These are phyloP conservation scores for Archivesica marissinica DNA, from an alignment of 1,140 invertebrate species.

Conservation along the genomic window DNA sequence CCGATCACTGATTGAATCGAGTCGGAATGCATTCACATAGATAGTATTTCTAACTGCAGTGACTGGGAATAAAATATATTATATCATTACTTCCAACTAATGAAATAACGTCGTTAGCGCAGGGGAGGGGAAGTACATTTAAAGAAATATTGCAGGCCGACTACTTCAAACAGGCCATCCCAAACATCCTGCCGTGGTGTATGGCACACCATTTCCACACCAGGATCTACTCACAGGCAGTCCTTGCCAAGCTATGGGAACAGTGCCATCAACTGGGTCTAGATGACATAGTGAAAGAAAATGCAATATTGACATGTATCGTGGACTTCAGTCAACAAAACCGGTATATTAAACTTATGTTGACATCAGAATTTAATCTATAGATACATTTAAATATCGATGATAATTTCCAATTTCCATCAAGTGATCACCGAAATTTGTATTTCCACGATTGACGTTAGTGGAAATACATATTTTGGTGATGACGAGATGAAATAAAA, in stretches of 20 bases:
- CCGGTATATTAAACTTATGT: too few relatives aligned
- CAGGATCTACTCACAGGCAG: slow-evolving; percentile 51
- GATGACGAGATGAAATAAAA: not conserved
- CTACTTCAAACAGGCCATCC: slow-evolving; percentile 35
- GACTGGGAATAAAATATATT: too few relatives aligned
- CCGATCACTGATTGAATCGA: too few relatives aligned
- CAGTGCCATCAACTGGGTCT: slow-evolving; percentile 32
- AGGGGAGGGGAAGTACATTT: too few relatives aligned
- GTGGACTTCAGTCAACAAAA: slow-evolving; percentile 54
- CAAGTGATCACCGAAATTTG: too few relatives aligned
- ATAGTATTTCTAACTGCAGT: too few relatives aligned
- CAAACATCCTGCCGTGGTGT: slow-evolving; percentile 48
- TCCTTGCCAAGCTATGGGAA: slow-evolving; percentile 48
- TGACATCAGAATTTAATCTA: too few relatives aligned
- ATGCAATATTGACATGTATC: slow-evolving; percentile 36
- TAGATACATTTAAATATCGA: too few relatives aligned
- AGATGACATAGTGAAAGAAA: not conserved
- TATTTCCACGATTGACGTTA: not conserved
- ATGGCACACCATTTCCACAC: slow-evolving; percentile 61
- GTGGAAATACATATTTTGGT: not conserved
- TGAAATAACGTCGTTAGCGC: too few relatives aligned
- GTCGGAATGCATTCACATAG: too few relatives aligned
- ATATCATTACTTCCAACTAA: too few relatives aligned
- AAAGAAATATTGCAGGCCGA: slow-evolving; percentile 23
- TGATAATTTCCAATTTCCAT: too few relatives aligned